Evolutionary conservation across 2,797 vertebrate genomes (phyloP).

Genomic region (Microhierax caerulescens): DNA sequence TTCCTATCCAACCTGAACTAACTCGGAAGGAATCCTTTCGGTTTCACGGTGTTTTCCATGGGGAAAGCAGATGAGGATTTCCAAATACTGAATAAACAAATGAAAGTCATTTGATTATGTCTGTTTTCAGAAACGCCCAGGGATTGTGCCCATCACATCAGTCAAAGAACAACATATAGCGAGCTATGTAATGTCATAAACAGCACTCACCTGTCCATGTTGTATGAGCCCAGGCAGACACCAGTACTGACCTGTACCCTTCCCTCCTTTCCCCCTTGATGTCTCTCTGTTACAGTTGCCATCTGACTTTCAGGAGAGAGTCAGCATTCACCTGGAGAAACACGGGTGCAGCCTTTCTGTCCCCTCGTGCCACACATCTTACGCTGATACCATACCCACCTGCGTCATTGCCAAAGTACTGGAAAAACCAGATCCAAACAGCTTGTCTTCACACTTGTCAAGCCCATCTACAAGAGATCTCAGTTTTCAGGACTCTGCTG

Average conservation of each 20-base stretch:
- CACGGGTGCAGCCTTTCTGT: slow-evolving; percentile 80
- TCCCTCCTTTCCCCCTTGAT: neutral
- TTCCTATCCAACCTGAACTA: neutral
- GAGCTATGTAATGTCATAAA: neutral
- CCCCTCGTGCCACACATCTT: slow-evolving; percentile 82
- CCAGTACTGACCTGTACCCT: neutral
- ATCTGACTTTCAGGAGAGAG: slow-evolving; percentile 88
- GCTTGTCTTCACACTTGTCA: slow-evolving; percentile 85
- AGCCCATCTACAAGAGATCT: slow-evolving; percentile 81
- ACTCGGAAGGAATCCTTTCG: neutral
- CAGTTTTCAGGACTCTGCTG: slow-evolving; percentile 78
- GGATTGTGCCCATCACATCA: neutral
- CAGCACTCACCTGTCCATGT: neutral
- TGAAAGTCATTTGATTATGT: neutral
- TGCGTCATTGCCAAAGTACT: slow-evolving; percentile 87
- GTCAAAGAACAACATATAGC: neutral
- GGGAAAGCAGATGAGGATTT: neutral
- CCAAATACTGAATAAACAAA: neutral
- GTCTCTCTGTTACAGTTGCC: slow-evolving; percentile 80
- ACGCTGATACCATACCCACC: slow-evolving; percentile 84
- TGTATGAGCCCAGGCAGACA: neutral
- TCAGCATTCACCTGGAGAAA: slow-evolving; percentile 89
- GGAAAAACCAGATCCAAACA: slow-evolving; percentile 88
- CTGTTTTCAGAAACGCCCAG: neutral
- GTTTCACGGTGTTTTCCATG: neutral